These are phyloP conservation scores for Arvicanthis niloticus DNA, from an alignment of 2,113 vertebrate genomes.

Conservation along the genomic window DNA sequence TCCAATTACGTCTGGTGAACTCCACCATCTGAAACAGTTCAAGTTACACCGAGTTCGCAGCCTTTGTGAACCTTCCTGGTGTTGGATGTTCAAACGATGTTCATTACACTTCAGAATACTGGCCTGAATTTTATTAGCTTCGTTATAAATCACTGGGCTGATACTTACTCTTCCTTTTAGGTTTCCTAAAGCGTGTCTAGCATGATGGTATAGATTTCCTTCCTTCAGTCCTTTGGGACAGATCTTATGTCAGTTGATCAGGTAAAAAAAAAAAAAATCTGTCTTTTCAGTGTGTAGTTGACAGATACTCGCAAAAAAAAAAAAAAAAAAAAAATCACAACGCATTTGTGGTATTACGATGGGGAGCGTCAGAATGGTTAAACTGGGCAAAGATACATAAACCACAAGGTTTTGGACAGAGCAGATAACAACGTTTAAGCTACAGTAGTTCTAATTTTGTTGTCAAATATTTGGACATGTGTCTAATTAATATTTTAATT, in stretches of 20 bases:
- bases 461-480: conserved; percentile 55
- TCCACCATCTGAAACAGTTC: conserved; percentile 86
- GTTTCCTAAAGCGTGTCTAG: conserved; percentile 85
- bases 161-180: conserved; percentile 88
- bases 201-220: conserved; percentile 84
- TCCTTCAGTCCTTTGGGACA: conserved; percentile 84
- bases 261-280: conserved; percentile 74
- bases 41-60: conserved; percentile 86
- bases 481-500: conserved; percentile 16
- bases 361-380: conserved; percentile 39
- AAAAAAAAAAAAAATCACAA: conserved; percentile 79
- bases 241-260: conserved; percentile 82
- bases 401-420: conserved; percentile 50
- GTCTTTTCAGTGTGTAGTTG: conserved; percentile 73
- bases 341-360: conserved; percentile 10
- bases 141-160: conserved; percentile 88
- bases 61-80: conserved; percentile 89
- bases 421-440: conserved; percentile 27
- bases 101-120: conserved; percentile 86
- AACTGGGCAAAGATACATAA: conserved; percentile 49
- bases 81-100: conserved; percentile 86
- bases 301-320: conserved; percentile 80
- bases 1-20: conserved; percentile 95
- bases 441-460: conserved; percentile 56
- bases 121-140: conserved; percentile 89